A percentile compares a stretch with the other conserved stretches of the same genome.
Conservation (phyloP, 2,888 invertebrate genomes). For the Campopleginae sp. region DNA sequence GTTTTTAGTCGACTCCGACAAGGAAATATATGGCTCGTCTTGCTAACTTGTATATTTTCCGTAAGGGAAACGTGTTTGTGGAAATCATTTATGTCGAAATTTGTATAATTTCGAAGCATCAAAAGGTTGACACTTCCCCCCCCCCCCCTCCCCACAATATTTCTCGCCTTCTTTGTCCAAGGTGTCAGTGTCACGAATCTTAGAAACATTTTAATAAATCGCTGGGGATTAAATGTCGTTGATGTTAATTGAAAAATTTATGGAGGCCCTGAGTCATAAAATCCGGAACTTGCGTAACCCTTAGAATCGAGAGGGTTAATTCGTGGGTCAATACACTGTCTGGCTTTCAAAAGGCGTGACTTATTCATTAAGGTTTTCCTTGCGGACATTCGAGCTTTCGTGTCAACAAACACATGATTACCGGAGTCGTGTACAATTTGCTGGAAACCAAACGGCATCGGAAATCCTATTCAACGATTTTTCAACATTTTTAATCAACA, state of each 20-base stretch:
- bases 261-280: background rate
- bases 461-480: background rate
- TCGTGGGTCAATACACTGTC: slow-evolving; percentile 7
- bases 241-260: background rate
- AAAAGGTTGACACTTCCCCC: too few species aligned
- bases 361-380: background rate
- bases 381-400: background rate
- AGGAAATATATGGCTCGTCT: too few species aligned
- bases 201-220: background rate
- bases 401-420: background rate
- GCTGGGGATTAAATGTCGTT: background rate
- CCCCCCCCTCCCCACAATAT: too few species aligned
- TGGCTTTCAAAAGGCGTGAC: background rate
- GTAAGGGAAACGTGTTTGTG: too few species aligned
- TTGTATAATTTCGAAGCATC: too few species aligned
- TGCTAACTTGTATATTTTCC: too few species aligned
- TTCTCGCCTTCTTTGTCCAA: background rate
- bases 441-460: background rate
- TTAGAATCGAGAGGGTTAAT: background rate
- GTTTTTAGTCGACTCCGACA: too few species aligned
- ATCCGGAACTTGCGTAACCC: slow-evolving; percentile 6
- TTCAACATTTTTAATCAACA: background rate
- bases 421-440: background rate
- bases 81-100: too few species aligned
- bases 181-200: background rate